phyloP scores from a whole-genome alignment of 2,888 invertebrate genomes.

The Eueremaeus valkanovi region DNA sequence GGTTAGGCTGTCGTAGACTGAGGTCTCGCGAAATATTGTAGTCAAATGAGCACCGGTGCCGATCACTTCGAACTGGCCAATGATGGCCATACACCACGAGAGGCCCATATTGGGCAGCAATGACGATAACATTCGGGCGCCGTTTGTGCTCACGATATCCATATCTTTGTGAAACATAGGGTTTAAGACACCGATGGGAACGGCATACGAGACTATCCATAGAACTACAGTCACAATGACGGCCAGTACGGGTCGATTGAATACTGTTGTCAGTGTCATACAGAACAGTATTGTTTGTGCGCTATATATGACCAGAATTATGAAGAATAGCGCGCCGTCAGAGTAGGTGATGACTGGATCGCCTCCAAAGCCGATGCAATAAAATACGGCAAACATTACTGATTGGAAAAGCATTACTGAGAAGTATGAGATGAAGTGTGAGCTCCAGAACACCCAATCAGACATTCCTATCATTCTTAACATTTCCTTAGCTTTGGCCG shows the following conservation, averaged over 20 bases:
- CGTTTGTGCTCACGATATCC: background rate
- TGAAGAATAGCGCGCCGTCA: constrained; percentile 37
- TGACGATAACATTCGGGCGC: constrained; percentile 9
- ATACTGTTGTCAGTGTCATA: constrained; percentile 44
- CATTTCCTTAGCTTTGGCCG: constrained; percentile 45
- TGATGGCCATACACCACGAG: constrained; percentile 26
- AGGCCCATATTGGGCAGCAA: constrained; percentile 35
- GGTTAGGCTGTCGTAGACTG: constrained; percentile 46
- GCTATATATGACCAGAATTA: constrained; percentile 41
- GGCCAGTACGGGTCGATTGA: constrained; percentile 42
- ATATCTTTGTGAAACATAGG: constrained; percentile 2
- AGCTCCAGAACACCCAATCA: constrained; percentile 45
- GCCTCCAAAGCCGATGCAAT: background rate
- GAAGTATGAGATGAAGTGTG: constrained; percentile 45
- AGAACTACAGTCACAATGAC: constrained; percentile 38
- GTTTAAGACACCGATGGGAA: background rate
- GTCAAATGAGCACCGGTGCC: constrained; percentile 44
- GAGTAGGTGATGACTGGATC: constrained; percentile 28
- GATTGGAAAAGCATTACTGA: constrained; percentile 42
- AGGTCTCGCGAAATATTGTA: constrained; percentile 42
- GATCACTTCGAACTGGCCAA: constrained; percentile 35
- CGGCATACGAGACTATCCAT: constrained; percentile 30
- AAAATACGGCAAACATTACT: constrained; percentile 24
- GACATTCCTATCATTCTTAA: constrained; percentile 47
- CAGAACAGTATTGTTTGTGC: constrained; percentile 43